Evolutionary conservation across 2,888 invertebrate species (phyloP).

Genomic region (Lochmaea crataegi): DNA sequence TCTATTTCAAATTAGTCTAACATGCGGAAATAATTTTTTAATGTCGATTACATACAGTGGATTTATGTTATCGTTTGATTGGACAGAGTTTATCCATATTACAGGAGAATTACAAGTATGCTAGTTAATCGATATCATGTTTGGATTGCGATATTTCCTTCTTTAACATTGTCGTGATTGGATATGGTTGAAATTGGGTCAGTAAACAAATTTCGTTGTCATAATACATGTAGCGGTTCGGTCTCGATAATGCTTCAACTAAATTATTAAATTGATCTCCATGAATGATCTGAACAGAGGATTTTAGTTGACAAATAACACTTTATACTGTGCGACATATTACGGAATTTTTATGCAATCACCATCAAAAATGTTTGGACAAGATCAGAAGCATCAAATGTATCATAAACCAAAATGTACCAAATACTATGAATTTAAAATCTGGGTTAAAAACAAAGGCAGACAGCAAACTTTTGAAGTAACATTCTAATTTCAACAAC

Average conservation of each 20-base stretch:
- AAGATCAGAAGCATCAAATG: too few species aligned
- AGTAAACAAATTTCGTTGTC: not conserved
- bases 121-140: not conserved
- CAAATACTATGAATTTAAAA: too few species aligned
- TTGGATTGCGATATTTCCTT: not conserved
- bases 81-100: not conserved
- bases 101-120: not conserved
- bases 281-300: too few species aligned
- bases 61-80: not conserved
- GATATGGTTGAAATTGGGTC: not conserved
- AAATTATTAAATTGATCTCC: not conserved
- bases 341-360: too few species aligned
- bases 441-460: too few species aligned
- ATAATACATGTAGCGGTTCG: not conserved
- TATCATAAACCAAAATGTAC: too few species aligned
- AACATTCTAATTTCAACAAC: too few species aligned
- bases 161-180: not conserved
- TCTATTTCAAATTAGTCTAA: too few species aligned
- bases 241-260: not conserved
- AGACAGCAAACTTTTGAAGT: too few species aligned
- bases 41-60: not conserved
- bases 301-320: too few species aligned
- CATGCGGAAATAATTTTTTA: not conserved
- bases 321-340: too few species aligned
- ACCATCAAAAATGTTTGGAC: too few species aligned